These are phyloP conservation scores for Lepidochrysops patricia DNA, from an alignment of 2,888 invertebrate species.

Conservation along the genomic window DNA sequence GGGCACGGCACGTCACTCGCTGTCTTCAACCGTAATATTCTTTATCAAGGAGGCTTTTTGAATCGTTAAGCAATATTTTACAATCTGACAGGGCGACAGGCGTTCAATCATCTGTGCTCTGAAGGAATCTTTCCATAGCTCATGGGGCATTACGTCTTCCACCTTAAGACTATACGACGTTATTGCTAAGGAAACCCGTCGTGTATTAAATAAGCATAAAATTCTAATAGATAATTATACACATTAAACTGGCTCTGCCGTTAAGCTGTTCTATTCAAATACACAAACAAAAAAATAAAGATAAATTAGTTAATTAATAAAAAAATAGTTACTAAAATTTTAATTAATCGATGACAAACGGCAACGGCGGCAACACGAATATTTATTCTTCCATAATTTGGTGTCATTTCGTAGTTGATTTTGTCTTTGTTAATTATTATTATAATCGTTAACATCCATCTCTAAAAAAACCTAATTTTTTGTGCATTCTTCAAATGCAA, in stretches of 20 bases:
- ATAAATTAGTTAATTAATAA: too few relatives aligned
- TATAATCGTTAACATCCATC: too few relatives aligned
- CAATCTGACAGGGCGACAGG: background rate
- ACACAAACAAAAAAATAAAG: too few relatives aligned
- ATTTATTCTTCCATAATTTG: too few relatives aligned
- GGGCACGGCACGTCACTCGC: too few relatives aligned
- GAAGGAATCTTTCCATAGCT: background rate
- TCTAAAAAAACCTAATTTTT: too few relatives aligned
- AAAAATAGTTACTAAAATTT: too few relatives aligned
- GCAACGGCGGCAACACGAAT: too few relatives aligned
- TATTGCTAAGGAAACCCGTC: background rate
- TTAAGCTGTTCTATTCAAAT: background rate
- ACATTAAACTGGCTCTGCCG: background rate
- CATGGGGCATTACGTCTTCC: background rate
- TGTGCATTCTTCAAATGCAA: too few relatives aligned
- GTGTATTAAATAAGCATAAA: background rate
- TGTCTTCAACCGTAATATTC: background rate
- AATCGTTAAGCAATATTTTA: constrained; percentile 3
- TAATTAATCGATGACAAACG: background rate
- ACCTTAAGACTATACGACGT: background rate
- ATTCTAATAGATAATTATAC: background rate
- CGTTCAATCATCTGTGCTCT: background rate
- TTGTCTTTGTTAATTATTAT: too few relatives aligned
- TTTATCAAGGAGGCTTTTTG: background rate
- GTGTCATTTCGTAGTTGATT: too few relatives aligned